Conservation (phyloP, 2,888 invertebrate species). For the Pandemis corylana region DNA sequence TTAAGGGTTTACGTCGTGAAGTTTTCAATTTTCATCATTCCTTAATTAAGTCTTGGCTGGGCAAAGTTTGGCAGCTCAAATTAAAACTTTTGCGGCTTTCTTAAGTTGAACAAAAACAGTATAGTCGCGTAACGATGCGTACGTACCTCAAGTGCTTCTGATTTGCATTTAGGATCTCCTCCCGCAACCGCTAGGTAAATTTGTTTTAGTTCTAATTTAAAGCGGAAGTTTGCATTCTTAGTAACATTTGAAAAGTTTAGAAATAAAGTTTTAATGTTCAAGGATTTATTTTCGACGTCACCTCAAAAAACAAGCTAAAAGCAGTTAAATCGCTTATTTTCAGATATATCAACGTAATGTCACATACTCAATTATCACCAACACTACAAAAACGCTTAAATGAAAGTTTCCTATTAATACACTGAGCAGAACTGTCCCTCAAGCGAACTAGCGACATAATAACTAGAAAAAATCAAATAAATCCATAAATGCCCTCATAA, state of each 20-base stretch:
- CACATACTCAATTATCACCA: no score
- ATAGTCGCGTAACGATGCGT: background rate
- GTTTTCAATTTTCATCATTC: conserved; percentile 29
- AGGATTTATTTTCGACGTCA: no score
- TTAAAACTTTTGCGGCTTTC: conserved; percentile 19
- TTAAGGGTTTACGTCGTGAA: conserved; percentile 20
- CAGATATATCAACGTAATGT: no score
- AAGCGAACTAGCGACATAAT: no score
- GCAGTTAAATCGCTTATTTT: no score
- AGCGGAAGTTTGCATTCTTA: background rate
- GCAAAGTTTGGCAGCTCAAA: conserved; percentile 16
- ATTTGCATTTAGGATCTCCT: conserved; percentile 7
- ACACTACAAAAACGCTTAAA: no score
- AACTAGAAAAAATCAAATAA: no score
- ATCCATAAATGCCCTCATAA: no score
- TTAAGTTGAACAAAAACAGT: conserved; percentile 14
- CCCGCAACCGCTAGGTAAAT: background rate
- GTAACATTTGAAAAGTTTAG: background rate
- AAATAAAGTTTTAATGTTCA: background rate
- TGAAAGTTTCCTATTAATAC: no score
- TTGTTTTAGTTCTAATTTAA: background rate
- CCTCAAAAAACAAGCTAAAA: no score
- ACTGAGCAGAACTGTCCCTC: no score
- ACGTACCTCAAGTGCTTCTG: background rate
- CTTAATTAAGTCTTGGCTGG: conserved; percentile 15